Evolutionary conservation across 2,113 vertebrate species (phyloP), one percentile per base, ranked within the genome.

Genomic region (Pogonocichla stellata): DNA sequence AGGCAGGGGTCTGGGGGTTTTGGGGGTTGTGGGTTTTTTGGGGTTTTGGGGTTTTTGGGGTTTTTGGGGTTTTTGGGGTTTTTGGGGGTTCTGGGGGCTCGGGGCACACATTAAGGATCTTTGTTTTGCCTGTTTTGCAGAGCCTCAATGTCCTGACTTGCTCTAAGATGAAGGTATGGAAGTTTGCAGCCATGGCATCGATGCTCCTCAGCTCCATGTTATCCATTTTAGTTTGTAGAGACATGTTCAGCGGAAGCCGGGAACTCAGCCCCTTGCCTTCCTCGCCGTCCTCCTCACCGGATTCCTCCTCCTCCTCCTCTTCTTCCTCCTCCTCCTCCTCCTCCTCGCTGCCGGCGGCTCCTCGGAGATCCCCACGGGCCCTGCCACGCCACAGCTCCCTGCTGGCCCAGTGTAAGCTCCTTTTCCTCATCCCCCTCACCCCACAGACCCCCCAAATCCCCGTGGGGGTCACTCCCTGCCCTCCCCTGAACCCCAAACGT

Each of bases 151-250:
- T 98, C 98, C 98, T 98, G 98, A 98, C 97, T 98, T 92, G 95
- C 98, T 98, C 98, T 99, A 99, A 99, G 98, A 99, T 99, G 99
- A 99, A 99, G 99, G 98, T 99, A 99, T 99, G 99, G 99, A 99
- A 99, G 98, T 97, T 97, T 97, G 98, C 98, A 98, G 98, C 98
- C 98, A 98, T 98, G 93, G 98, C 98, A 98, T 98, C 98, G 96
- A 97, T 99, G 98, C 98, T 99, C 97, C 98, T 98, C 97, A 98
- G 98, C 80, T 98, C 98, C 97, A 91, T 98, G 88, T 97, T 99
- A 90, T 98, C 98, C 95, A 87, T 98, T 96, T 96, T 99, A 96
- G 98, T 99, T 96, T 88, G 98, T 98, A 98, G 95, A 98, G 98
- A 98, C 97, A 97, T 97, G 89, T 69, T 97, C 97, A 96, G 87